Conservation (phyloP, 2,113 vertebrate species). For the Nycticebus coucang region DNA sequence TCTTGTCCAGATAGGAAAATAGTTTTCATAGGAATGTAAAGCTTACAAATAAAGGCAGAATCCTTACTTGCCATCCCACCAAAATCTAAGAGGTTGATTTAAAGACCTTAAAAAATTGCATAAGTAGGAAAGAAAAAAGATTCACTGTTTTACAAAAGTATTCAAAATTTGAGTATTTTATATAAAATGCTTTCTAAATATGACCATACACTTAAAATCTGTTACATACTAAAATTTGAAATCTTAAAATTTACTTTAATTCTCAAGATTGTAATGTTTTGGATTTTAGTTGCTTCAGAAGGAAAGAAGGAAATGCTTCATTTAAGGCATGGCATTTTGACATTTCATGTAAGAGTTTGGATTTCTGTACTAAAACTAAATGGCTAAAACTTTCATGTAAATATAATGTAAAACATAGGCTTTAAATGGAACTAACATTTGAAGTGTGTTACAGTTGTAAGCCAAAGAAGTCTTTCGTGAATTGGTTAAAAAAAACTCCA, state of each 20-base stretch:
- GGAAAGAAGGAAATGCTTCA: neutral
- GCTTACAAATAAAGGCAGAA: neutral
- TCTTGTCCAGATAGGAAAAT: neutral
- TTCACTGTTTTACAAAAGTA: neutral
- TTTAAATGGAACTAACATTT: conserved; percentile 28
- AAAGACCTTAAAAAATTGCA: neutral
- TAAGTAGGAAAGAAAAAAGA: neutral
- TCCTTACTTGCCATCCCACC: neutral
- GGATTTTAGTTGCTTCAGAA: neutral
- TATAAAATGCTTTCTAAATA: neutral
- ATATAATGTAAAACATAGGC: neutral
- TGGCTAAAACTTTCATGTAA: neutral
- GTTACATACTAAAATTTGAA: neutral
- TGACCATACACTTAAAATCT: neutral
- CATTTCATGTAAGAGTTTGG: neutral
- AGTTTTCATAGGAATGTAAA: neutral
- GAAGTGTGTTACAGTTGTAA: neutral
- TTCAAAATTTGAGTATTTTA: neutral
- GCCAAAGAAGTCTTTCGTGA: neutral
- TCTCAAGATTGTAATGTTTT: neutral
- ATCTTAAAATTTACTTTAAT: neutral
- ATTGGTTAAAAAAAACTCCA: neutral
- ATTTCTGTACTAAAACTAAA: neutral
- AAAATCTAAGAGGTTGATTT: neutral
- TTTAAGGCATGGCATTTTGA: neutral